Evolutionary conservation across 2,888 invertebrate species (phyloP), one percentile per base, ranked within the genome.

Genomic region (Diplolepis rosae): DNA sequence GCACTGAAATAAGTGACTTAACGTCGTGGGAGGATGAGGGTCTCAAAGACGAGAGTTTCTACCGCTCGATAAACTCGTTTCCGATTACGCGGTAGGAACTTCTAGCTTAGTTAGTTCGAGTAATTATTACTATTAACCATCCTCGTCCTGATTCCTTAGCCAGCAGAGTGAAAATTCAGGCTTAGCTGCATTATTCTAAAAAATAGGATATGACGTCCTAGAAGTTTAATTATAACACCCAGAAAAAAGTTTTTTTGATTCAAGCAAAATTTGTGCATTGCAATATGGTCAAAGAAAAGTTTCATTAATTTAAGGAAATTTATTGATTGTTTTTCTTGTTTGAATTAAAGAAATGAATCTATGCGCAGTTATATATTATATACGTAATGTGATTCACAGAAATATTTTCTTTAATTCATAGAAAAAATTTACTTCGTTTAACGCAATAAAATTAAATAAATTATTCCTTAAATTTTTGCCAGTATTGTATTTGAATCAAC

Each of bases 61-160:
- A 67, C 56, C 73, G 70, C 70, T 73, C 75, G 75, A 70, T 72
- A 74, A 74, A 72, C 68, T 72, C 67, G 72, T 73, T 72, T 75
- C 73, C 70, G 71, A 66, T 73, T 67, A 70, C 32, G 48, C 69
- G 61, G 66, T 52, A 67, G 50, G 48, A 69, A 61, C 56, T 56
- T 32, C 32, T 35, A 56, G 22, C 45, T 45, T 45, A 42, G 7
- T 45, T 15, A 45, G 18, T 45, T 56, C 35, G 32, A 56, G 56
- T 56, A 56, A 56, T 56, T 56, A 35, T 56, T 56, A 56, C 56
- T 56, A 56, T 56, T 56, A 61, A 24, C 39, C 39, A 61, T 61
- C 39, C 61, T 61, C 61, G 61, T 61, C 61, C 35, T 61, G 32
- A 61, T 61, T 61, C n/a, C 35, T 61, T 39, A 39, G 35, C 24